Evolutionary conservation across 2,888 invertebrate species (phyloP).

Genomic region (Cylloceria caligata): DNA sequence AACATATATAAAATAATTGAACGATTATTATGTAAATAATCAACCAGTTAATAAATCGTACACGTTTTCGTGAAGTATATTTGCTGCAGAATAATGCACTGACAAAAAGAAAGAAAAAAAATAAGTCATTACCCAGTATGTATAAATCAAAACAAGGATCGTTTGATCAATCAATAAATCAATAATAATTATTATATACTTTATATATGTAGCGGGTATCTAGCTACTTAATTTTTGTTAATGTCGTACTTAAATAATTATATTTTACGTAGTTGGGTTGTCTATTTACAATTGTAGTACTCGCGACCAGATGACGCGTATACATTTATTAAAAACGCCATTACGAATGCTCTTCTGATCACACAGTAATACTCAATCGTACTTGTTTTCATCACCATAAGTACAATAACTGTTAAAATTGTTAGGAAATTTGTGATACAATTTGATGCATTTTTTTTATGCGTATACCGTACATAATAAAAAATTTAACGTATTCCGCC

Average conservation of each 20-base stretch:
- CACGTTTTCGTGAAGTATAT: constrained; percentile 11
- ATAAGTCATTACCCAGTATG: constrained; percentile 23
- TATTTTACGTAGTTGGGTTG: constrained; percentile 10
- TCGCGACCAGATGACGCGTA: too few relatives aligned
- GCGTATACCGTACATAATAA: not conserved
- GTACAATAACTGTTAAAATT: constrained; percentile 22
- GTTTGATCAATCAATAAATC: too few relatives aligned
- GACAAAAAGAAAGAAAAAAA: too few relatives aligned
- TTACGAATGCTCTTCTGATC: not conserved
- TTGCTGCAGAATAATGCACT: constrained; percentile 13
- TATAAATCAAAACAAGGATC: constrained; percentile 20
- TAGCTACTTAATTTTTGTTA: constrained; percentile 5
- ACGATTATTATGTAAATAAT: not conserved
- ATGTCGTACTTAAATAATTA: constrained; percentile 25
- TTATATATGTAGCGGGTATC: constrained; percentile 19
- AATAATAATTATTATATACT: constrained; percentile 9
- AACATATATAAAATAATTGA: too few relatives aligned
- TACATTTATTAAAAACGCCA: not conserved
- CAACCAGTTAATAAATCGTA: not conserved
- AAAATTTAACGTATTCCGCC: not conserved
- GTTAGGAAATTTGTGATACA: not conserved
- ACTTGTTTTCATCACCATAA: not conserved
- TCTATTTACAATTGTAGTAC: too few relatives aligned
- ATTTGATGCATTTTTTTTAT: not conserved
- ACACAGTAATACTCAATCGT: not conserved